Base-by-base conservation (phyloP, 2,797 vertebrate genomes). In the Peromyscus attwateri region DNA sequence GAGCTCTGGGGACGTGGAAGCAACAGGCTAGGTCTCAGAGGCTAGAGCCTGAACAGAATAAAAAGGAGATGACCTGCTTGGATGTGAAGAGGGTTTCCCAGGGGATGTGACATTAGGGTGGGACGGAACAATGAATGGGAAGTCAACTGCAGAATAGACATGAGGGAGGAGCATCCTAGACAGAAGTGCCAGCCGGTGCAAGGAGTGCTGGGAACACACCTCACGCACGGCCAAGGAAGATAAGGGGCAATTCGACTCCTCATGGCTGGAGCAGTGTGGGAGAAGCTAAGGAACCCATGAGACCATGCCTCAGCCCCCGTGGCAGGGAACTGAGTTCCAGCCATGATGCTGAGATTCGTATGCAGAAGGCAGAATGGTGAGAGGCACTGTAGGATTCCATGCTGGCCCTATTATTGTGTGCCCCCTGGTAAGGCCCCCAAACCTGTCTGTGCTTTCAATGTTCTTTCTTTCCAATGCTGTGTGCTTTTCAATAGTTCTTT, bases 151-250 rank as follows among this genome's bases (percentile, higher is more conserved):
- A 76, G 77, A 52, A 21, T 16, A 3, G 9, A 75, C 37, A 7
- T 27, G 68, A 79, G 9, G 46, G 29, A 23, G 49, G 60, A 40
- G 21, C 13, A 6, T 46, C 77, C 4, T 21, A 55, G 76, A 27
- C 34, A 29, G 60, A 85, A 60, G 21, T 3, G 16, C 19, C 73
- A 55, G 79, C 75, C 29, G 4, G 14, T 1, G 14, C 52, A 27
- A 64, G 55, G 14, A 2, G 6, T 13, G 14, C 71, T 73, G 40
- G 29, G 0, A 40, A 40, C 4, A 3, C 34, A 16, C 11, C 31
- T 4, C 34, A 0, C 0, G 13, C 34, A 0, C 0, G 16, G 64
- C 29, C 6, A 1, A 40, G 52, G 40, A 19, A 40, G 19, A 76
- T 0, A 9, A 17, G 6, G 13, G 37, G 34, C 1, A 3, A 31